A percentile compares a stretch with the other conserved stretches of the same genome.
Conservation (phyloP, 2,797 vertebrate genomes). For the Eulemur rubriventer region DNA sequence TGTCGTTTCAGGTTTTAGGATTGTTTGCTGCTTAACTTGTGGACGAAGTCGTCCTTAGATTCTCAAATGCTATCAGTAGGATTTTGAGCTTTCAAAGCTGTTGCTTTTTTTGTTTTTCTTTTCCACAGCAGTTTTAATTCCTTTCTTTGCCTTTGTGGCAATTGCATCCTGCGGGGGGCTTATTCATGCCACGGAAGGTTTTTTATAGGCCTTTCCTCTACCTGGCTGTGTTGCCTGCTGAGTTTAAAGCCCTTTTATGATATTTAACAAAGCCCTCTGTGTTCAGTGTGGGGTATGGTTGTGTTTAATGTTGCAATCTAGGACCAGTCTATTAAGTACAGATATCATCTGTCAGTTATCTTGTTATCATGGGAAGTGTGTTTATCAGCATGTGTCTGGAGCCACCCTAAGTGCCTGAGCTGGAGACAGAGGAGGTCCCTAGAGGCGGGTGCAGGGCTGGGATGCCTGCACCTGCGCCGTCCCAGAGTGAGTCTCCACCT, state of each 20-base stretch:
- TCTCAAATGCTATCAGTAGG: neutral
- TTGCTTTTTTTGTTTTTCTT: neutral
- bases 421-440: too few relatives aligned
- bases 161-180: neutral
- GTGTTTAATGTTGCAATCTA: neutral
- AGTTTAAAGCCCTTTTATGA: neutral
- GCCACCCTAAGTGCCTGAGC: accelerated
- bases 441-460: accelerated
- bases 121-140: neutral
- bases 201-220: neutral
- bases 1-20: neutral
- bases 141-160: conserved; percentile 37
- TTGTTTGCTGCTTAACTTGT: neutral
- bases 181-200: neutral
- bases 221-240: neutral
- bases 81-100: neutral
- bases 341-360: neutral
- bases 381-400: neutral
- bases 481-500: too few relatives aligned
- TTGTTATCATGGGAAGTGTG: neutral
- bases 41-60: neutral
- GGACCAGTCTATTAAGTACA: neutral
- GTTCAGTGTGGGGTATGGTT: neutral
- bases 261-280: neutral
- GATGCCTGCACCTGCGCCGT: accelerated